These are phyloP conservation scores for Theristicus caerulescens DNA, from an alignment of 2,113 vertebrate species.

Conservation along the genomic window DNA sequence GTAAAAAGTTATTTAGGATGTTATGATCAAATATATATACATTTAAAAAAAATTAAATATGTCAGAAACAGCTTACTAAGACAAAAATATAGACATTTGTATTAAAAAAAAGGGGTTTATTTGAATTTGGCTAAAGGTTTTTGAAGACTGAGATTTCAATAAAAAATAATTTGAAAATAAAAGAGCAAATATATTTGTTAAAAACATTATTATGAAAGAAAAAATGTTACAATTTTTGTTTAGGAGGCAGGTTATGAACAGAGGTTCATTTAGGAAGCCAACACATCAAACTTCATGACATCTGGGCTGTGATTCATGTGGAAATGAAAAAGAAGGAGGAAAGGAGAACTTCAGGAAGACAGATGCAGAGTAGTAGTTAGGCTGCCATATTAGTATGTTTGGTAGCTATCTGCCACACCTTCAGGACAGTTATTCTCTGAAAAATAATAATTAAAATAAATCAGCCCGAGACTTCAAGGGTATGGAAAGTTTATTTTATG, in stretches of 20 bases:
- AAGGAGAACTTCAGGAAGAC: background rate
- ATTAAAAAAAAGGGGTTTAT: background rate
- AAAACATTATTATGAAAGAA: background rate
- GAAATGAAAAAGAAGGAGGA: background rate
- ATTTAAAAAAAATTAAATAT: background rate
- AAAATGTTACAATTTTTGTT: background rate
- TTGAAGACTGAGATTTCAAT: background rate
- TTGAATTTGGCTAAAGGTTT: background rate
- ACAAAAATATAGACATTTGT: background rate
- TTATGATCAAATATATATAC: background rate
- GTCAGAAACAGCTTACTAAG: background rate
- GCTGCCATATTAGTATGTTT: background rate
- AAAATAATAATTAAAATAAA: background rate
- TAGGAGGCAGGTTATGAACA: background rate
- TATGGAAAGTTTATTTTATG: background rate
- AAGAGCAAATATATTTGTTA: background rate
- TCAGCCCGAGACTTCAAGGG: background rate
- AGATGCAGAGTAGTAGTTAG: background rate
- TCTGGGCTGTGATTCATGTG: background rate
- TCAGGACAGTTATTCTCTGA: background rate
- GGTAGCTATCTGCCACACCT: background rate
- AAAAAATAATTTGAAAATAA: background rate
- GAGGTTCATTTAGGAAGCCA: background rate
- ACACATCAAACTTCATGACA: background rate
- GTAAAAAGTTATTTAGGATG: background rate